A percentile compares a stretch with the other conserved stretches of the same genome.
Evolutionary conservation across 2,113 vertebrate species (phyloP).

Genomic region (Oryzias curvinotus): DNA sequence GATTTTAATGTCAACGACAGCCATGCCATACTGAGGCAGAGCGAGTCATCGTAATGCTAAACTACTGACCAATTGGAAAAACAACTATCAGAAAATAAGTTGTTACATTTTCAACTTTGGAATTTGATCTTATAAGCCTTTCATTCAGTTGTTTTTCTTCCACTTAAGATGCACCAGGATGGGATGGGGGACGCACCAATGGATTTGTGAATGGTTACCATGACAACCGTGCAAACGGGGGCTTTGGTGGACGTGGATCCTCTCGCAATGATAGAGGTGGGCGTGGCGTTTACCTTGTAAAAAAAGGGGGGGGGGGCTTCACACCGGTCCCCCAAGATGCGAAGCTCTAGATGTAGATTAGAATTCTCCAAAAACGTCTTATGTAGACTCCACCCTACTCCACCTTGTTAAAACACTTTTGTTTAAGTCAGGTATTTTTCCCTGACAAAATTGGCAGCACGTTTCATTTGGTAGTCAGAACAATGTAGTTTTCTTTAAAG

Average conservation of each 20-base stretch:
- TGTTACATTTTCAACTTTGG: not conserved
- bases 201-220: conserved; percentile 84
- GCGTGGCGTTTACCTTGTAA: conserved; percentile 73
- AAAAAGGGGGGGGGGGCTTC: conserved; percentile 72
- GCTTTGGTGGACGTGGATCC: conserved; percentile 75
- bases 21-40: no score
- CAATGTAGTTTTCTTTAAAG: not conserved
- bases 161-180: conserved; percentile 76
- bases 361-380: conserved; percentile 2
- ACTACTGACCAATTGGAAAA: no score
- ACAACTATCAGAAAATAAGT: not conserved
- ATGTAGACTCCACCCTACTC: conserved; percentile 17
- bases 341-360: conserved; percentile 7
- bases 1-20: no score
- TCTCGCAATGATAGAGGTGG: conserved; percentile 81
- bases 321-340: conserved; percentile 45
- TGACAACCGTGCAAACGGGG: conserved; percentile 80
- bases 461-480: not conserved
- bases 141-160: not conserved
- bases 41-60: no score
- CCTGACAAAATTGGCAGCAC: not conserved
- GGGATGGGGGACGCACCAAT: conserved; percentile 76
- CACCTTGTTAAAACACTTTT: conserved; percentile 16
- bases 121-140: conserved; percentile 1
- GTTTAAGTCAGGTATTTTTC: not conserved